These are phyloP conservation scores for Phengaris alcon DNA, from an alignment of 2,888 invertebrate genomes.

Conservation along the genomic window DNA sequence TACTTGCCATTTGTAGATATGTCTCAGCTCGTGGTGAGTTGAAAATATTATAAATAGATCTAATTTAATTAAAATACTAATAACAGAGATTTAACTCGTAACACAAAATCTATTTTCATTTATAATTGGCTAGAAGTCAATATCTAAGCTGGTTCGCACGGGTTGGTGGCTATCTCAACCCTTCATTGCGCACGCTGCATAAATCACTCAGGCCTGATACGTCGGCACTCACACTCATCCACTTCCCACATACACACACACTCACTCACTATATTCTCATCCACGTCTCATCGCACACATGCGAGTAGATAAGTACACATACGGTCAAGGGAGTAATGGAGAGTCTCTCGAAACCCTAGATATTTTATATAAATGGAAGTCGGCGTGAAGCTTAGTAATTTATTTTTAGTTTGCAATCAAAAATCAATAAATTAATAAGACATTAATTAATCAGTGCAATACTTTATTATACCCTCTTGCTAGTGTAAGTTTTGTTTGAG, in stretches of 20 bases:
- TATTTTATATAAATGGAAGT: neutral
- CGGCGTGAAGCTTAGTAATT: neutral
- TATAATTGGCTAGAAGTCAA: slow-evolving; percentile 17
- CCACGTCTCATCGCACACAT: neutral
- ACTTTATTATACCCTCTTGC: neutral
- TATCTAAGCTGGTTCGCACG: slow-evolving; percentile 31
- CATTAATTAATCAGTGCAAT: neutral
- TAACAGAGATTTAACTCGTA: too few species aligned
- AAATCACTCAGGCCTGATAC: slow-evolving; percentile 40
- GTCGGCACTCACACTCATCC: slow-evolving; percentile 21
- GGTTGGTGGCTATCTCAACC: slow-evolving; percentile 38
- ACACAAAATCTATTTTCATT: neutral
- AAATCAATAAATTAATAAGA: neutral
- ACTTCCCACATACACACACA: neutral
- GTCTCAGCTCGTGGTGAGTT: too few species aligned
- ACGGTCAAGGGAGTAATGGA: slow-evolving; percentile 21
- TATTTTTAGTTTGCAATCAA: neutral
- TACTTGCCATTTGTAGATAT: too few species aligned
- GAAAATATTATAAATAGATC: too few species aligned
- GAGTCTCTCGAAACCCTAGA: slow-evolving; percentile 8
- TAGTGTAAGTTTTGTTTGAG: too few species aligned
- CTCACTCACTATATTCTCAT: too few species aligned
- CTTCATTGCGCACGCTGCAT: slow-evolving; percentile 39
- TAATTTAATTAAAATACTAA: too few species aligned
- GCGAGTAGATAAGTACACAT: neutral